These are phyloP conservation scores for Odontamblyopus rebecca DNA, from an alignment of 2,797 vertebrate species.

Conservation along the genomic window DNA sequence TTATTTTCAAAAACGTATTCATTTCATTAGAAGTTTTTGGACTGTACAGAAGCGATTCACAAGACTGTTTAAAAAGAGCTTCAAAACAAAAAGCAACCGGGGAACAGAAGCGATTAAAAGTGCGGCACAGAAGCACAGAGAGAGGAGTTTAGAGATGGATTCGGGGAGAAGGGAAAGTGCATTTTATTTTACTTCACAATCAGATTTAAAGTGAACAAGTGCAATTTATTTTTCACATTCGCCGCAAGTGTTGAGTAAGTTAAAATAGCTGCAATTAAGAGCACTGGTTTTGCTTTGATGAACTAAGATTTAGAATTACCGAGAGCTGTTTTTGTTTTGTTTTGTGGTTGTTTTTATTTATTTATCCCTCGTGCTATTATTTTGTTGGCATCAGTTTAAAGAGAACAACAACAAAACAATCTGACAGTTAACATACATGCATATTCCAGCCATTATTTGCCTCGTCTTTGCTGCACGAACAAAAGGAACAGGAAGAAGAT, in stretches of 20 bases:
- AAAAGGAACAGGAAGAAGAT: no score
- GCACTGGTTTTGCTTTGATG: no score
- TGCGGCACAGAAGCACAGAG: conserved; percentile 1
- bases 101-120: conserved; percentile 35
- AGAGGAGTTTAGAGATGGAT: background rate
- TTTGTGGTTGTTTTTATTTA: no score
- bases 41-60: conserved; percentile 42
- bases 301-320: no score
- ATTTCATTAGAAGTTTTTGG: conserved; percentile 41
- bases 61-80: conserved; percentile 30
- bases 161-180: background rate
- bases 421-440: no score
- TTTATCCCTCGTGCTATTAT: no score
- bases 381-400: no score
- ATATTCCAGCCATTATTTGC: no score
- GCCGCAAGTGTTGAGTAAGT: background rate
- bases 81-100: background rate
- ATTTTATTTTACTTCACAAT: background rate
- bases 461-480: no score
- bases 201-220: background rate
- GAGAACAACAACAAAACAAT: no score
- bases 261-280: no score
- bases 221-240: background rate
- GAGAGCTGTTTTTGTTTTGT: no score
- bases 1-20: conserved; percentile 55